phyloP scores from a whole-genome alignment of 2,797 vertebrate genomes.

The Garrulus glandarius region DNA sequence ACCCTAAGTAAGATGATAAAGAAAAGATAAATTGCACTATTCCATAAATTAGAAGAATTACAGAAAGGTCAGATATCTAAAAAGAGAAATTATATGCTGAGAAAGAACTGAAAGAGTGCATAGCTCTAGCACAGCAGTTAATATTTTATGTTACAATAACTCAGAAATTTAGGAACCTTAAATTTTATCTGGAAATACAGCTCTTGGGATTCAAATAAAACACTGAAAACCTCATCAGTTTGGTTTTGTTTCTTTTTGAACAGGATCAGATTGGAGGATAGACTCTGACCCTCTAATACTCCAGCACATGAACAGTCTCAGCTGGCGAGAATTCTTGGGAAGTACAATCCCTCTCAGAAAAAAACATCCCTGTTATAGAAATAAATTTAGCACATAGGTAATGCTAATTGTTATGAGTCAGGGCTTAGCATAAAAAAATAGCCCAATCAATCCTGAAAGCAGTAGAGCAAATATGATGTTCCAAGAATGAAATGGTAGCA shows the following conservation, averaged over 20 bases:
- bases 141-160: constrained; percentile 56
- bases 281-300: background rate
- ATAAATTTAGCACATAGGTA: background rate
- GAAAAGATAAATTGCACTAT: constrained; percentile 42
- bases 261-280: background rate
- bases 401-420: constrained; percentile 27
- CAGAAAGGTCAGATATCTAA: constrained; percentile 57
- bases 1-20: constrained; percentile 24
- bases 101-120: background rate
- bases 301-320: background rate
- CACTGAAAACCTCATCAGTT: background rate
- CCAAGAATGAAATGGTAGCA: background rate
- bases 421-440: background rate
- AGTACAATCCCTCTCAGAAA: background rate
- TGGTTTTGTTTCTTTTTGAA: background rate
- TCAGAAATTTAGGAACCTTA: constrained; percentile 14
- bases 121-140: constrained; percentile 18
- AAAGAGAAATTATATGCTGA: constrained; percentile 29
- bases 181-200: constrained; percentile 4
- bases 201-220: background rate
- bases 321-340: background rate
- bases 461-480: background rate
- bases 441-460: background rate
- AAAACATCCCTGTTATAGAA: background rate
- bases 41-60: constrained; percentile 45